phyloP scores from a whole-genome alignment of 2,113 vertebrate genomes.

The Ptilorrhoa leucosticta region DNA sequence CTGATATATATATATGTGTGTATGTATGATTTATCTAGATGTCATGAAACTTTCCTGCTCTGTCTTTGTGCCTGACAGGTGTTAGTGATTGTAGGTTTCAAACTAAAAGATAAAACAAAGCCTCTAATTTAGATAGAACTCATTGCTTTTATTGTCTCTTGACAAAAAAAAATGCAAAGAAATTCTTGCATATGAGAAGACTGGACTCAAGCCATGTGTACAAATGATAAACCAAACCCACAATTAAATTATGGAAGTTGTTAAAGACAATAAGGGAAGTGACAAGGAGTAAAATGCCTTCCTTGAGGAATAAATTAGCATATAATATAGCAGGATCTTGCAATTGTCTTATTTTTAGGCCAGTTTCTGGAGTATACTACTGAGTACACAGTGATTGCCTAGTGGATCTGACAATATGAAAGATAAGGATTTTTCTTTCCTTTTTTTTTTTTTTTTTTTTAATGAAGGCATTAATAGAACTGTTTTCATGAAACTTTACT shows the following conservation, averaged over 20 bases:
- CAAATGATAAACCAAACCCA: not conserved
- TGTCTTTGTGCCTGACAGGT: not conserved
- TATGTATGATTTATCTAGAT: not conserved
- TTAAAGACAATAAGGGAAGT: not conserved
- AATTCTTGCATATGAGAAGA: not conserved
- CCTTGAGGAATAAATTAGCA: not conserved
- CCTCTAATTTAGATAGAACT: not conserved
- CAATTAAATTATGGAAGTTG: not conserved
- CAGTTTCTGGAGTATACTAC: not conserved
- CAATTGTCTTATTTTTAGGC: not conserved
- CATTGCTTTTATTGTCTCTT: not conserved
- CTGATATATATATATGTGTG: not conserved
- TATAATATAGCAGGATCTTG: not conserved
- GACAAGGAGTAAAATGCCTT: not conserved
- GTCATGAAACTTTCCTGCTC: not conserved
- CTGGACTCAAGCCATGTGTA: not conserved
- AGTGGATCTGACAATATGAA: not conserved
- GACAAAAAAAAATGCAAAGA: not conserved
- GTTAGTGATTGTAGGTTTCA: not conserved
- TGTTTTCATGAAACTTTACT: not conserved
- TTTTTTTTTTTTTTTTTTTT: not conserved
- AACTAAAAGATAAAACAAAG: not conserved
- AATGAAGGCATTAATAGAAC: not conserved
- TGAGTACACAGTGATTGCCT: not conserved
- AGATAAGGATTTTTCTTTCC: accelerated